Conservation (phyloP, 1,140 invertebrate genomes). For the Lethocerus indicus region DNA sequence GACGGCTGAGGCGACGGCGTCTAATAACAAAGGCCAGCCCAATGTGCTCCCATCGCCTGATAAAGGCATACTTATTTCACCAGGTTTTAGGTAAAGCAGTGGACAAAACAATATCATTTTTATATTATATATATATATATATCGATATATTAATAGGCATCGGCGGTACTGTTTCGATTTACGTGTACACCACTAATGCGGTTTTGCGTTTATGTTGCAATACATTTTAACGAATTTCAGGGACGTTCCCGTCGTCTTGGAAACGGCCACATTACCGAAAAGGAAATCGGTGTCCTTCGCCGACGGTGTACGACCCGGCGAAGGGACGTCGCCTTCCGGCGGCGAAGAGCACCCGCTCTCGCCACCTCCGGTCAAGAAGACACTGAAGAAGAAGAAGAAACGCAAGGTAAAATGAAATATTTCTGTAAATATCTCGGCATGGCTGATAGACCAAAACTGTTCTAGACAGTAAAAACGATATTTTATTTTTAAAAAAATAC, state of each 20-base stretch:
- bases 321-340: constrained; percentile 25
- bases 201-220: no score
- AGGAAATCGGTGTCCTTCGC: constrained; percentile 26
- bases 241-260: no score
- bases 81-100: constrained; percentile 23
- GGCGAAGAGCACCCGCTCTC: constrained; percentile 26
- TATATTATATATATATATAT: neutral
- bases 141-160: neutral
- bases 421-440: constrained; percentile 2
- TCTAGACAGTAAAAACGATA: no score
- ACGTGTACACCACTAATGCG: neutral
- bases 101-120: no score
- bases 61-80: constrained; percentile 24
- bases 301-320: constrained; percentile 26
- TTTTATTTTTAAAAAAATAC: no score
- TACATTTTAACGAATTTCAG: no score
- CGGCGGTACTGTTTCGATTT: neutral
- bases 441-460: no score
- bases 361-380: constrained; percentile 21
- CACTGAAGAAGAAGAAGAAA: constrained; percentile 23
- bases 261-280: neutral
- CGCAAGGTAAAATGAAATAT: constrained; percentile 18
- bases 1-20: neutral
- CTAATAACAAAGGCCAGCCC: neutral
- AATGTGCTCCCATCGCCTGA: constrained; percentile 19